A percentile compares a stretch with the other conserved stretches of the same genome.
phyloP scores from a whole-genome alignment of 2,797 vertebrate genomes.

The Urophycis tenuis region DNA sequence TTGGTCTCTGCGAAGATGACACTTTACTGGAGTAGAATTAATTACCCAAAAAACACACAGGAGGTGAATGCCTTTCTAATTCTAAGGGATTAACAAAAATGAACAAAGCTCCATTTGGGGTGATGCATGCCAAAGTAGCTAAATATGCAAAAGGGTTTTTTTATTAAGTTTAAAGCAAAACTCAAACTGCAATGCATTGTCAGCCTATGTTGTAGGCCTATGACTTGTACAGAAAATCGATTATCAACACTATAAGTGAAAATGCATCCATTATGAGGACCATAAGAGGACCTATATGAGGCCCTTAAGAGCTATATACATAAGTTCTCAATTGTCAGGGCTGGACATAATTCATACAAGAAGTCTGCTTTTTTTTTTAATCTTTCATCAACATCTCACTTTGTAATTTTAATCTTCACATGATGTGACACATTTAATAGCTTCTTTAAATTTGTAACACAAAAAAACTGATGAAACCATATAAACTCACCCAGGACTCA shows the following conservation, averaged over 20 bases:
- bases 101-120: not conserved
- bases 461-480: conserved; percentile 11
- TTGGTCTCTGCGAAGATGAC: not conserved
- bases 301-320: not conserved
- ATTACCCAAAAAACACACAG: not conserved
- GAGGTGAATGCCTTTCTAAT: not conserved
- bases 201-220: no score
- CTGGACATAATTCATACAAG: not conserved
- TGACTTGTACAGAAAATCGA: not conserved
- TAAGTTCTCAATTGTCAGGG: not conserved
- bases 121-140: conserved; percentile 25
- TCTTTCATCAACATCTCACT: conserved; percentile 21
- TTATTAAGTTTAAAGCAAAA: not conserved
- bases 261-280: not conserved
- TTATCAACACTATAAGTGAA: not conserved
- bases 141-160: conserved; percentile 8
- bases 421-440: conserved; percentile 21
- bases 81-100: not conserved
- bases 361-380: conserved; percentile 1
- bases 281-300: not conserved
- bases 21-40: not conserved
- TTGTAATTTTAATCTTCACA: conserved; percentile 14
- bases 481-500: not conserved
- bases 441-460: conserved; percentile 9
- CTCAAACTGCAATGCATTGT: conserved; percentile 13